Conservation (phyloP, 2,888 invertebrate species). For the Pollenia amentaria region DNA sequence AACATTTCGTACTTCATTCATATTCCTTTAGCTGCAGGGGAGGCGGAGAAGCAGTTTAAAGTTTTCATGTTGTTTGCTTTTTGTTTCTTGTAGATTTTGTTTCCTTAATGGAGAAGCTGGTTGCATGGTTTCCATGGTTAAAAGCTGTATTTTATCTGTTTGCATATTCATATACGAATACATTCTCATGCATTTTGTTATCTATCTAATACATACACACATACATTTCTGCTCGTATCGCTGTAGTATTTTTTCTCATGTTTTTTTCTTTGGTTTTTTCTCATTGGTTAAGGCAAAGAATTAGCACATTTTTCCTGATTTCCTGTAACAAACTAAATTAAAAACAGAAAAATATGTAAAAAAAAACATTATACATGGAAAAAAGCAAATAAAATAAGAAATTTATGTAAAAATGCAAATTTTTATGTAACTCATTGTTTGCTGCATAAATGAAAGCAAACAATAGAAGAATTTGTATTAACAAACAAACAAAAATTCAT, state of each 20-base stretch:
- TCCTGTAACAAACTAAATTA: conserved; percentile 61
- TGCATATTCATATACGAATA: conserved; percentile 71
- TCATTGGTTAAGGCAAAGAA: conserved; percentile 65
- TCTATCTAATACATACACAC: conserved; percentile 22
- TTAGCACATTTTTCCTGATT: conserved; percentile 72
- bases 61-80: conserved; percentile 24
- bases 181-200: conserved; percentile 70
- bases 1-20: conserved; percentile 64
- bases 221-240: conserved; percentile 58
- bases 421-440: conserved; percentile 72
- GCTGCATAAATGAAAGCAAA: conserved; percentile 20
- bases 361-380: conserved; percentile 16
- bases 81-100: conserved; percentile 18
- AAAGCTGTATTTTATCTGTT: conserved; percentile 67
- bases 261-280: neutral
- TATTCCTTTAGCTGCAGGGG: conserved; percentile 14
- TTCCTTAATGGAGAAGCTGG: conserved; percentile 11
- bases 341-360: conserved; percentile 10
- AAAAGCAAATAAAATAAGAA: conserved; percentile 34
- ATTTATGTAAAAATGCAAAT: conserved; percentile 71
- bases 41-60: neutral
- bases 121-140: conserved; percentile 57
- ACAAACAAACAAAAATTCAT: conserved; percentile 63
- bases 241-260: conserved; percentile 7
- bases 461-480: conserved; percentile 13